Conservation (phyloP, 2,113 vertebrate species). For the Erpornis zantholeuca region DNA sequence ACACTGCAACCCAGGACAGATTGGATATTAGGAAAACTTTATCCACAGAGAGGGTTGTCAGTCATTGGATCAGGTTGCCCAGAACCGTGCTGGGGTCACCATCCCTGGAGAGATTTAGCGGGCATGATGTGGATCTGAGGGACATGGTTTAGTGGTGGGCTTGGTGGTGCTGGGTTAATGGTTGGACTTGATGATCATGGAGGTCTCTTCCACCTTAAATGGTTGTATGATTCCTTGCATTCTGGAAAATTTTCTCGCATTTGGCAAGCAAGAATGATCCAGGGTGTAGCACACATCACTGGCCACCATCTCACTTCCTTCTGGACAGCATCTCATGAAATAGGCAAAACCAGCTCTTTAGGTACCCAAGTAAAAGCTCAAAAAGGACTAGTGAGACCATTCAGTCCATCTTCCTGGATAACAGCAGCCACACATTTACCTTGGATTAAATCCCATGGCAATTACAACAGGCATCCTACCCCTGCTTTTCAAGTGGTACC, state of each 20-base stretch:
- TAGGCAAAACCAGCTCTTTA: neutral
- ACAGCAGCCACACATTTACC: neutral
- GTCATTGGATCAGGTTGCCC: neutral
- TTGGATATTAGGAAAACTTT: neutral
- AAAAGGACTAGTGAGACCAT: neutral
- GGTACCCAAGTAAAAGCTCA: neutral
- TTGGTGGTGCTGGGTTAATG: neutral
- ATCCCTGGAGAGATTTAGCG: neutral
- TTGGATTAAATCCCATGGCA: neutral
- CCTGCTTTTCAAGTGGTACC: neutral
- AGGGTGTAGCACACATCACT: accelerated
- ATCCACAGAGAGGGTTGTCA: neutral
- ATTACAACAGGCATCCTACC: neutral
- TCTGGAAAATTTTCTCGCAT: neutral
- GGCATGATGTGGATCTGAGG: neutral
- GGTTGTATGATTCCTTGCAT: neutral
- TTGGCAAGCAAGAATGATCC: neutral
- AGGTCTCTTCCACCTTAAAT: neutral
- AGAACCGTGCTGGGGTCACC: neutral
- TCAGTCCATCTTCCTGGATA: neutral
- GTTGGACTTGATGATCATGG: neutral
- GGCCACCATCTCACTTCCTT: neutral
- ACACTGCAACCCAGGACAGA: too few species aligned
- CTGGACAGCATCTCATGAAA: neutral
- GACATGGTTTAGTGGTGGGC: neutral